Evolutionary conservation across 2,888 invertebrate genomes (phyloP), one percentile per base, ranked within the genome.

Genomic region (Eupithecia subumbrata): DNA sequence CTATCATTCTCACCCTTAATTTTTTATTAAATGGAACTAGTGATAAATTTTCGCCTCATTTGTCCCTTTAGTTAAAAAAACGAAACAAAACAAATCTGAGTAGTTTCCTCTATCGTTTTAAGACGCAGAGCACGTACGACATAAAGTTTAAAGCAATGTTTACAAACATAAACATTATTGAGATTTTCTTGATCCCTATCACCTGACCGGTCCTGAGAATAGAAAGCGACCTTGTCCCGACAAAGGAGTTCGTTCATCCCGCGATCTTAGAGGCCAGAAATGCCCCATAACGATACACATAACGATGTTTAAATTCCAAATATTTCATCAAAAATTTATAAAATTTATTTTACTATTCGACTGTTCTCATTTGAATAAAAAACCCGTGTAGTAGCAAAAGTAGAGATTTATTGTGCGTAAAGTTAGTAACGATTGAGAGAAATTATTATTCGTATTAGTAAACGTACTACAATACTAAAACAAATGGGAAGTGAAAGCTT

Each of bases 181-280:
- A 22, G 85, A 84, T 86, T 87, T 87, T 84, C 82, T 82, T 82
- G 83, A 83, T 82, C 74, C 76, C 60, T 71, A 69, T 76, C 74
- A 77, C 77, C 81, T 75, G 80, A 92, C 93, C 45, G 93, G 93
- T 92, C 89, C 84, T 79, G n/a, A 72, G 68, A 77, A 76, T 80
- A 94, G 94, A 94, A 94, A 94, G 94, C 82, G 92, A 90, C 93
- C 93, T 93, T 92, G 92, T 82, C 90, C 86, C 83, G 11, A 82
- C 83, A 86, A 82, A 86, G 85, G 84, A 89, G 92, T 91, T 92
- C 93, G 90, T 92, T 93, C 90, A 89, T 86, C 93, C 86, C 90
- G 74, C 79, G 79, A 84, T 82, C 80, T 81, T 56, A 56, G 80
- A 84, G 82, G 81, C 78, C 80, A 80, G 72, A 71, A 74, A 78